Base-by-base conservation (phyloP, 2,888 invertebrate species). In the Ashinkailepas kermadecensis region DNA sequence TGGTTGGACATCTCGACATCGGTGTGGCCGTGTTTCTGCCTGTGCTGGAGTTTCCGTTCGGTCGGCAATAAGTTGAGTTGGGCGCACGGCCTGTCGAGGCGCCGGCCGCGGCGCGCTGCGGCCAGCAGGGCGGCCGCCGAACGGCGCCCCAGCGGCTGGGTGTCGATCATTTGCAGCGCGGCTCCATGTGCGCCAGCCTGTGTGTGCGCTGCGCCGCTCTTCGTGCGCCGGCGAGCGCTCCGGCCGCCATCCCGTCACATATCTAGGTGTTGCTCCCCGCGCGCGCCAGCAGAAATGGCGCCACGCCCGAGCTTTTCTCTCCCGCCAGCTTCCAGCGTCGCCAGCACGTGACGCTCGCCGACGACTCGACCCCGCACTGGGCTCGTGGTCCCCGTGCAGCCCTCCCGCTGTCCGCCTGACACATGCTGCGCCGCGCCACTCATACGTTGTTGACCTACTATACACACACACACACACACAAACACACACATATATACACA, bases 391-490 rank as follows among this genome's bases (percentile, higher is more conserved):
- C 64, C 21, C 15, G 18, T 10, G 65, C 23, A n/a, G 10, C 23
- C n/a, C 65, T 23, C n/a, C 23, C 23, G n/a, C 65, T 59, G 59
- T 15, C 15, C 15, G 59, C 11, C 23, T n/a, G 23, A 10, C 11
- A 13, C 65, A 65, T n/a, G 6, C 65, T 0, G 23, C 18, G 39
- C 39, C 7, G 74, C 74, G 54, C 74, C 74, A 54, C 74, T 74
- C 74, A 74, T 74, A 74, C 74, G 74, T 74, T 74, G 74, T 74
- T 74, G 74, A 74, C 74, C 74, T 54, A 74, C 74, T 74, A 74
- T 54, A 74, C 21, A 67, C 25, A 67, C 25, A 67, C 25, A 39
- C 39, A 39, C 39, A 39, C 4, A 39, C 39, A 39, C 39, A 39
- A 1, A 39, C 39, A 39, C 39, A 39, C 39, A 39, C 39, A 39